These are phyloP conservation scores for Labia minor DNA, from an alignment of 2,888 invertebrate genomes.

Conservation along the genomic window DNA sequence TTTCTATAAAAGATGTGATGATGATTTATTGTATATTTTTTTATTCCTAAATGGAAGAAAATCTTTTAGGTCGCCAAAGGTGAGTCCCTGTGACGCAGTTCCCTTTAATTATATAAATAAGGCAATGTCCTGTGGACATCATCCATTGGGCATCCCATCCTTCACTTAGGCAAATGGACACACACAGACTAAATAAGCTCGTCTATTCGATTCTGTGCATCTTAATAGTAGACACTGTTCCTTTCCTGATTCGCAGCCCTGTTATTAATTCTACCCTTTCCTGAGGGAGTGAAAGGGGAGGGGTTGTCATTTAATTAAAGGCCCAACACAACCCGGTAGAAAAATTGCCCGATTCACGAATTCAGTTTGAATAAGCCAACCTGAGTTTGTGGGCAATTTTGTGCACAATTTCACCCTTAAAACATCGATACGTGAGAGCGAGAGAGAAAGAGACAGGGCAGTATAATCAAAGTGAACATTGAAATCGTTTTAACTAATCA, in stretches of 20 bases:
- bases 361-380: neutral
- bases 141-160: neutral
- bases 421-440: no score
- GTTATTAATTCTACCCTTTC: neutral
- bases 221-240: neutral
- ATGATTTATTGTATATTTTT: no score
- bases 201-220: neutral
- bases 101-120: conserved; percentile 4
- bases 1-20: no score
- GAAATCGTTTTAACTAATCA: neutral
- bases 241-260: neutral
- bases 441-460: no score
- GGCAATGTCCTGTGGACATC: neutral
- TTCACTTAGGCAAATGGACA: neutral
- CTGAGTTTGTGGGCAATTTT: conserved; percentile 4
- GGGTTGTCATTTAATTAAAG: neutral
- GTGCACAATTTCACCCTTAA: neutral
- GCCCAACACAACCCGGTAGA: neutral
- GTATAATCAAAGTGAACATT: neutral
- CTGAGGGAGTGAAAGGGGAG: no score
- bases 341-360: neutral
- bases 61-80: no score
- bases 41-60: no score
- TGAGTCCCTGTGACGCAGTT: neutral
- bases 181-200: neutral